A percentile compares a stretch with the other conserved stretches of the same genome.
These are phyloP conservation scores for Macrocentrus cingulum DNA, from an alignment of 1,140 invertebrate species.

Conservation along the genomic window DNA sequence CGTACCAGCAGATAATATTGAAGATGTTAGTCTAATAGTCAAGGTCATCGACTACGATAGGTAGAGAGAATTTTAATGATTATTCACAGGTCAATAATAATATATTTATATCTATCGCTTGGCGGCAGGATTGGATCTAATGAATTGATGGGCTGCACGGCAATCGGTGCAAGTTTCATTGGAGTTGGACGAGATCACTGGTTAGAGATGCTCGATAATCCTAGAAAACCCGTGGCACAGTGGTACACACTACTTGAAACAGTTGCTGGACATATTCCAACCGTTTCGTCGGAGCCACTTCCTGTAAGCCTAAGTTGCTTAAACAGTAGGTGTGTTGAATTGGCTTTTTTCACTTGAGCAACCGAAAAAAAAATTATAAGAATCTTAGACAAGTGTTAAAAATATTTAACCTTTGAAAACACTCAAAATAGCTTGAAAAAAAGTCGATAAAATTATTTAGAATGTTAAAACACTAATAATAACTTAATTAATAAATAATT, in stretches of 20 bases:
- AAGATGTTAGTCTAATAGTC: slow-evolving; percentile 80
- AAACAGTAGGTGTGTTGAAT: slow-evolving; percentile 62
- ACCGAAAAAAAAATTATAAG: neutral
- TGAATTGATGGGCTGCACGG: slow-evolving; percentile 82
- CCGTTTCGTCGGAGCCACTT: slow-evolving; percentile 58
- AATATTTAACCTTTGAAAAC: neutral
- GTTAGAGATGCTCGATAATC: slow-evolving; percentile 85
- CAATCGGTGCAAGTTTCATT: slow-evolving; percentile 75
- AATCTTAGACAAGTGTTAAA: neutral
- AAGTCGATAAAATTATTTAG: too few species aligned
- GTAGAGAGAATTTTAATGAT: slow-evolving; percentile 52
- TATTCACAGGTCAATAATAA: slow-evolving; percentile 19
- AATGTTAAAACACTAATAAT: too few species aligned
- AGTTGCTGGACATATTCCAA: slow-evolving; percentile 63
- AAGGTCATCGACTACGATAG: slow-evolving; percentile 91
- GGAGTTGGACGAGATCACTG: slow-evolving; percentile 85
- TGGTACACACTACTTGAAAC: slow-evolving; percentile 80
- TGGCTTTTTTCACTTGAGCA: neutral
- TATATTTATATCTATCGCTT: slow-evolving; percentile 1
- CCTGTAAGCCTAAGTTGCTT: slow-evolving; percentile 67
- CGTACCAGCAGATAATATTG: slow-evolving; percentile 71
- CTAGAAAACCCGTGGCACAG: slow-evolving; percentile 80
- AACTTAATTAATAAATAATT: too few species aligned
- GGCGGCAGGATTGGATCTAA: slow-evolving; percentile 76
- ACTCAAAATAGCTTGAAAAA: too few species aligned